Evolutionary conservation across 2,888 invertebrate species (phyloP).

Genomic region (Pyralis farinalis): DNA sequence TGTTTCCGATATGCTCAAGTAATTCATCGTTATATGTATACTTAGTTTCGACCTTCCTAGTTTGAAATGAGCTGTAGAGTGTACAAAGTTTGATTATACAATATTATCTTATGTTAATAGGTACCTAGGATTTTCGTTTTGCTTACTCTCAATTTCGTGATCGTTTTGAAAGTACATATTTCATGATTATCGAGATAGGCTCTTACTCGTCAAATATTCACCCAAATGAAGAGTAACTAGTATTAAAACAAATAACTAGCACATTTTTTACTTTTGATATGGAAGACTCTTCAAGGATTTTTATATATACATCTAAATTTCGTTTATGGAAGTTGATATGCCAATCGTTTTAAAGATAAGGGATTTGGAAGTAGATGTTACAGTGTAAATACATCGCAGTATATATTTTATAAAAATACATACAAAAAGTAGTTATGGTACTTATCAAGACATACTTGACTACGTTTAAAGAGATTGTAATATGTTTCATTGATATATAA

Average conservation of each 20-base stretch:
- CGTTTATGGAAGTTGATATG: constrained; percentile 79
- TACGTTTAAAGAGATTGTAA: constrained; percentile 59
- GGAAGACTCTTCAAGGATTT: constrained; percentile 74
- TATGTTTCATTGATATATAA: constrained; percentile 77
- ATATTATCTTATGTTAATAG: no score
- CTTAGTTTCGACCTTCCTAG: no score
- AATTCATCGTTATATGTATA: no score
- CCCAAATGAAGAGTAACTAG: constrained; percentile 47
- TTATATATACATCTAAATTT: constrained; percentile 57
- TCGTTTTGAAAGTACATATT: no score
- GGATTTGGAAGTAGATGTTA: constrained; percentile 69
- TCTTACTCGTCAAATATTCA: constrained; percentile 38
- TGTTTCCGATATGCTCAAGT: no score
- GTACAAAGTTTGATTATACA: no score
- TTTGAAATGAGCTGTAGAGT: no score
- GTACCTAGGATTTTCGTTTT: no score
- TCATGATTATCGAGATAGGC: no score
- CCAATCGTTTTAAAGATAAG: constrained; percentile 70
- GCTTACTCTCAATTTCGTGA: no score
- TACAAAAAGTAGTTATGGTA: constrained; percentile 66
- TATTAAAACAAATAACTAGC: constrained; percentile 52
- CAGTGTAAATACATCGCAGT: constrained; percentile 70
- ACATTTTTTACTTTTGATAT: constrained; percentile 76
- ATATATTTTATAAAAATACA: constrained; percentile 80
- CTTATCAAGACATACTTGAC: constrained; percentile 54